Percentiles rank a stretch among this genome's conserved stretches.
Evolutionary conservation across 2,113 vertebrate genomes (phyloP).

Genomic region (Arothron firmamentum): DNA sequence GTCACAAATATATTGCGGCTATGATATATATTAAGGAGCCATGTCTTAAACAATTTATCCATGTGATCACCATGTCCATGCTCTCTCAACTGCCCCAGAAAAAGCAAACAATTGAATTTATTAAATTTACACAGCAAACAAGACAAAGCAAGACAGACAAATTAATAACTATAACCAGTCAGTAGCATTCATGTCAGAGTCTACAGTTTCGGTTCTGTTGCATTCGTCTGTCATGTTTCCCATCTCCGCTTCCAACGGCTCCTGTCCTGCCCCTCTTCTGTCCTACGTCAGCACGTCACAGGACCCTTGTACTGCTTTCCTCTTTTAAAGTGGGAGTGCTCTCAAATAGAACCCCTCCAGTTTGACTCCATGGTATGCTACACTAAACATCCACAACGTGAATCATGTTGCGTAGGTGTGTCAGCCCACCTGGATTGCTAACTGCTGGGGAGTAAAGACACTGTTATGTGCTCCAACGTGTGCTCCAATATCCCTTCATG

Average conservation of each 20-base stretch:
- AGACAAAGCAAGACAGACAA: background rate
- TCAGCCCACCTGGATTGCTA: constrained; percentile 57
- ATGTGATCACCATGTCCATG: too few relatives aligned
- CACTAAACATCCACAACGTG: constrained; percentile 53
- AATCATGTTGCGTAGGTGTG: constrained; percentile 54
- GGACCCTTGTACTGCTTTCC: constrained; percentile 10
- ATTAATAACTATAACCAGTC: background rate
- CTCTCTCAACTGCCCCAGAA: too few relatives aligned
- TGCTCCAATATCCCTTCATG: constrained; percentile 27
- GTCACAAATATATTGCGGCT: too few relatives aligned
- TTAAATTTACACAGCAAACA: too few relatives aligned
- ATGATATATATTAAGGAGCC: too few relatives aligned
- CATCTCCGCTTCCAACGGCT: constrained; percentile 1
- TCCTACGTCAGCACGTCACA: constrained; percentile 12
- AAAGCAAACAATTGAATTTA: too few relatives aligned
- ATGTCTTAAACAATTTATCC: too few relatives aligned
- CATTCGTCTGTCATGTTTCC: too few relatives aligned
- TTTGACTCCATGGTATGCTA: constrained; percentile 32
- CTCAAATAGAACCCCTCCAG: constrained; percentile 26
- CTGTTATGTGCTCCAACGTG: constrained; percentile 40
- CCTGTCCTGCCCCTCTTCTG: constrained; percentile 21
- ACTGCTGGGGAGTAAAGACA: constrained; percentile 40
- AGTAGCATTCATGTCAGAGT: background rate
- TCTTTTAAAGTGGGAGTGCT: constrained; percentile 25
- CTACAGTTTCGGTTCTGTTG: too few relatives aligned